A percentile compares a stretch with the other conserved stretches of the same genome.
These are phyloP conservation scores for Pachyrhynchus sulphureomaculatus DNA, from an alignment of 1,140 invertebrate genomes.

Conservation along the genomic window DNA sequence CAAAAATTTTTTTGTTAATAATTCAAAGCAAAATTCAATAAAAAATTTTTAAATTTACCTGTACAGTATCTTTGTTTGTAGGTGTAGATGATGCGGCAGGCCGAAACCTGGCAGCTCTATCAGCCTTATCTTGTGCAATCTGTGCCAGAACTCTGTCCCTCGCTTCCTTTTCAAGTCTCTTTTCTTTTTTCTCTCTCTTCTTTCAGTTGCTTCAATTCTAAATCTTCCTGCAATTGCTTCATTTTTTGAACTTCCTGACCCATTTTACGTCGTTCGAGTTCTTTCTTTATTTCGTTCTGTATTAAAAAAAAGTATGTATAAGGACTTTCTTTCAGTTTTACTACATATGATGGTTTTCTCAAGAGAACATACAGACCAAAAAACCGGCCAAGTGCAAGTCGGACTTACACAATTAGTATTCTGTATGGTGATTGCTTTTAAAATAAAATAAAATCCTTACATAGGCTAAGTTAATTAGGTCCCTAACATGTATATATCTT, in stretches of 20 bases:
- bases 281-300: constrained; percentile 62
- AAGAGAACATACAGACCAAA: no score
- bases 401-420: no score
- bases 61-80: constrained; percentile 9
- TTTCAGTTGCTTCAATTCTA: constrained; percentile 69
- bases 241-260: constrained; percentile 71
- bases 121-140: constrained; percentile 73
- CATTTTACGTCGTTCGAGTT: constrained; percentile 68
- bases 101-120: constrained; percentile 52
- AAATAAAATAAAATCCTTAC: no score
- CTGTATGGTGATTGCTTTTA: no score
- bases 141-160: constrained; percentile 69
- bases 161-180: constrained; percentile 65
- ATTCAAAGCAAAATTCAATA: no score
- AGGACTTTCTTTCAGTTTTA: no score
- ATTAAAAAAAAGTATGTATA: constrained; percentile 16
- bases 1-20: no score
- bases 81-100: constrained; percentile 19
- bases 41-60: no score
- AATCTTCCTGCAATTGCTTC: constrained; percentile 70
- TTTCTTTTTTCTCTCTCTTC: constrained; percentile 71
- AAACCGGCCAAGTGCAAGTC: no score
- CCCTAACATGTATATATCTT: no score
- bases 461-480: no score
- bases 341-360: no score